These are phyloP conservation scores for Monochamus alternatus DNA, from an alignment of 2,888 invertebrate species.

Conservation along the genomic window DNA sequence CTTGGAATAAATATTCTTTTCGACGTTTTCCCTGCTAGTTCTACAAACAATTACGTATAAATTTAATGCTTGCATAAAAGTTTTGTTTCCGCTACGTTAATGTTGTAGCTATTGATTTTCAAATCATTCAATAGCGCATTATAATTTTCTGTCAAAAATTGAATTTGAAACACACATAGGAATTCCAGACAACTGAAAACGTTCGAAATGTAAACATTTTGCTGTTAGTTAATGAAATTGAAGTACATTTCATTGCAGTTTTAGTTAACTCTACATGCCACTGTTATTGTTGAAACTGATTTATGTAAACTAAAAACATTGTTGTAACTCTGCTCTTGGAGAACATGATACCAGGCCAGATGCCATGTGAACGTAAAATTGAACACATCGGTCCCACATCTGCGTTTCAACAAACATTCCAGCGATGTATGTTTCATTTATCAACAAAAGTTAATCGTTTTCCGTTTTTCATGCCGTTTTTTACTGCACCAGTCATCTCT, in stretches of 20 bases:
- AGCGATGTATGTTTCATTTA: slow-evolving; percentile 32
- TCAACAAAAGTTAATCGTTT: slow-evolving; percentile 36
- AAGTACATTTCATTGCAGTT: background rate
- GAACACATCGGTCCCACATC: slow-evolving; percentile 15
- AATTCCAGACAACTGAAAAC: background rate
- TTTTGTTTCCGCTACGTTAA: no score
- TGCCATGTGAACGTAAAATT: slow-evolving; percentile 15
- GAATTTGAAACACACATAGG: background rate
- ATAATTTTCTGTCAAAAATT: background rate
- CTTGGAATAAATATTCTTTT: no score
- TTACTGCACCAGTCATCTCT: slow-evolving; percentile 17
- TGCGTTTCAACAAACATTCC: slow-evolving; percentile 30
- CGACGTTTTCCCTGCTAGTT: no score
- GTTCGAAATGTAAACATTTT: background rate
- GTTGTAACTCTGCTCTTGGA: slow-evolving; percentile 7
- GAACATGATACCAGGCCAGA: slow-evolving; percentile 8
- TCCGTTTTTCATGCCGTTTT: slow-evolving; percentile 28
- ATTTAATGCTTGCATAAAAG: no score
- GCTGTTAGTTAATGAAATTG: background rate
- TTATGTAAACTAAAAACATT: background rate
- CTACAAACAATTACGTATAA: no score
- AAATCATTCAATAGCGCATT: background rate
- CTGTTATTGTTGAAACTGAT: background rate
- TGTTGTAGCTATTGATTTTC: background rate
- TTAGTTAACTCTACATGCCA: background rate